Evolutionary conservation across 2,797 vertebrate genomes (phyloP).

Genomic region (Spizella passerina): DNA sequence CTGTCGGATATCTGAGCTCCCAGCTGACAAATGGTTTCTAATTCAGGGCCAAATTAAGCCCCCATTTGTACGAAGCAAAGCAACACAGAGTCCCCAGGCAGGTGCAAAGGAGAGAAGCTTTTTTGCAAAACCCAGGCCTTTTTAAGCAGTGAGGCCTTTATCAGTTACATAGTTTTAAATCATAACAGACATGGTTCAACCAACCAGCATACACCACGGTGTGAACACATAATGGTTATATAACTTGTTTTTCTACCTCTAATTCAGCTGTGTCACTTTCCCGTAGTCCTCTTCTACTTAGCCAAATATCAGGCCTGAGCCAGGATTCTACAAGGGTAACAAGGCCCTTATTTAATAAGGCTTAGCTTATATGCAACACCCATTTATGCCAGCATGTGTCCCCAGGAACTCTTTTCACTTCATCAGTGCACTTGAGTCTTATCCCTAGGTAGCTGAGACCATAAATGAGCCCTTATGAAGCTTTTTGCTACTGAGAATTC

Average conservation of each 20-base stretch:
- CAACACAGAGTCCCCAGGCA: neutral
- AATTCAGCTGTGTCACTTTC: neutral
- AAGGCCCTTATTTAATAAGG: neutral
- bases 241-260: neutral
- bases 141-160: neutral
- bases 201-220: rapidly evolving
- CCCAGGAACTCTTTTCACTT: neutral
- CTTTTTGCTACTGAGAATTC: conserved; percentile 12
- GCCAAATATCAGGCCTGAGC: neutral
- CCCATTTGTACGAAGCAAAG: neutral
- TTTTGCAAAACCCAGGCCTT: neutral
- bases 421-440: neutral
- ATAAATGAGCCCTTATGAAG: neutral
- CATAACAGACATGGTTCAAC: neutral
- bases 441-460: neutral
- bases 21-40: conserved; percentile 7
- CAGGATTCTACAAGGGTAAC: neutral
- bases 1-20: neutral
- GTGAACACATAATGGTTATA: neutral
- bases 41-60: conserved; percentile 31
- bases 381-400: neutral
- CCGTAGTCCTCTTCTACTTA: neutral
- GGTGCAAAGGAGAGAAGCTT: neutral
- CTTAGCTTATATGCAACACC: neutral
- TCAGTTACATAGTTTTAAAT: neutral